A percentile compares a stretch with the other conserved stretches of the same genome.
phyloP scores from a whole-genome alignment of 1,140 invertebrate genomes.

The Conus ventricosus region DNA sequence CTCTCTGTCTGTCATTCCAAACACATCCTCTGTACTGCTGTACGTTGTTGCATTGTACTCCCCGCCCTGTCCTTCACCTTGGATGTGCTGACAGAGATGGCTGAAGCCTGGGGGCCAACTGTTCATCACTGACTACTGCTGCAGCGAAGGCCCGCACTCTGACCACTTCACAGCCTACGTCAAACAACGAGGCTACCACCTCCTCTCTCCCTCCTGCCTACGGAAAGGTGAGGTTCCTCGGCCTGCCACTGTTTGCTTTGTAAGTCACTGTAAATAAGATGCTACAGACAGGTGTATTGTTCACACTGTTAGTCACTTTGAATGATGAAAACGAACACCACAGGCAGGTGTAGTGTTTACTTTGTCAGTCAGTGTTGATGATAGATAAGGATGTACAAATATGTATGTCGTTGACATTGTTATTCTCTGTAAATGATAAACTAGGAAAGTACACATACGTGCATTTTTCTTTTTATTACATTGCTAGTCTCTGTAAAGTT shows the following conservation, averaged over 20 bases:
- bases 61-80: not conserved
- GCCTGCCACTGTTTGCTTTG: not conserved
- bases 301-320: too few species aligned
- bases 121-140: constrained; percentile 80
- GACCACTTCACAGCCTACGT: constrained; percentile 78
- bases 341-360: too few species aligned
- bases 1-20: not conserved
- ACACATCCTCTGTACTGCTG: not conserved
- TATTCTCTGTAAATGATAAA: too few species aligned
- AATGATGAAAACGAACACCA: not conserved
- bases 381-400: too few species aligned
- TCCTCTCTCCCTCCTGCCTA: constrained; percentile 77
- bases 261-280: too few species aligned
- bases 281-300: not conserved
- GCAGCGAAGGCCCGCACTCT: constrained; percentile 76
- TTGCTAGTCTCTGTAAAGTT: too few species aligned
- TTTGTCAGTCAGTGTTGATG: too few species aligned
- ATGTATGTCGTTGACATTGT: too few species aligned
- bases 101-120: constrained; percentile 80
- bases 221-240: constrained; percentile 72
- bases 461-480: too few species aligned
- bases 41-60: not conserved
- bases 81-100: constrained; percentile 68
- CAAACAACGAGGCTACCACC: constrained; percentile 78
- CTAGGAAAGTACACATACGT: too few species aligned